Percentiles rank a stretch among this genome's conserved stretches.
These are phyloP conservation scores for Drosophila anomelani DNA, from an alignment of 2,888 invertebrate species.

Conservation along the genomic window DNA sequence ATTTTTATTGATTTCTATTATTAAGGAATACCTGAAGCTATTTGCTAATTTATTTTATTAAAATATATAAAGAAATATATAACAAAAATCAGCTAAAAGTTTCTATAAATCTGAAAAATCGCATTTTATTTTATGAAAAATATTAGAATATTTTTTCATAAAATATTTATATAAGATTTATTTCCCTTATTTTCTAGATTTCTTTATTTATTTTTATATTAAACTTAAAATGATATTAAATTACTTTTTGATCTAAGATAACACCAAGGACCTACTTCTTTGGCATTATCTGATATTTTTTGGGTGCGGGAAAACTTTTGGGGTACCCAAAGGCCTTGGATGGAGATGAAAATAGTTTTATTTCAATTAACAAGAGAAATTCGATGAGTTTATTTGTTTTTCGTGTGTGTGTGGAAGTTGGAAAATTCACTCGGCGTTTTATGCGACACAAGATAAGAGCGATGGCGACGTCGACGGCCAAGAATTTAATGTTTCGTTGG, in stretches of 20 bases:
- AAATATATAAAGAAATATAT: no score
- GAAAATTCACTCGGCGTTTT: slow-evolving; percentile 55
- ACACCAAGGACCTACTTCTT: neutral
- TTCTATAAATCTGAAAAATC: no score
- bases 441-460: slow-evolving; percentile 77
- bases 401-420: slow-evolving; percentile 19
- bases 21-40: no score
- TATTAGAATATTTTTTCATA: no score
- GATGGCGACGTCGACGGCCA: slow-evolving; percentile 73
- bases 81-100: no score
- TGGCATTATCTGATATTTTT: neutral
- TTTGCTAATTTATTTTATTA: no score
- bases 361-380: slow-evolving; percentile 79
- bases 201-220: neutral
- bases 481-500: slow-evolving; percentile 63
- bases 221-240: neutral
- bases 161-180: neutral
- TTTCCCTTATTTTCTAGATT: neutral
- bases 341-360: slow-evolving; percentile 67
- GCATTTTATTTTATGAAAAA: no score
- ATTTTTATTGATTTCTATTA: no score
- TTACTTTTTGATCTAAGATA: neutral
- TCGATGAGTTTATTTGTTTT: slow-evolving; percentile 79
- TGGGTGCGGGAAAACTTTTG: slow-evolving; percentile 18
- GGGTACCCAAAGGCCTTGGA: neutral